Conservation (phyloP, 2,113 vertebrate genomes). For the Budorcas taxicolor region DNA sequence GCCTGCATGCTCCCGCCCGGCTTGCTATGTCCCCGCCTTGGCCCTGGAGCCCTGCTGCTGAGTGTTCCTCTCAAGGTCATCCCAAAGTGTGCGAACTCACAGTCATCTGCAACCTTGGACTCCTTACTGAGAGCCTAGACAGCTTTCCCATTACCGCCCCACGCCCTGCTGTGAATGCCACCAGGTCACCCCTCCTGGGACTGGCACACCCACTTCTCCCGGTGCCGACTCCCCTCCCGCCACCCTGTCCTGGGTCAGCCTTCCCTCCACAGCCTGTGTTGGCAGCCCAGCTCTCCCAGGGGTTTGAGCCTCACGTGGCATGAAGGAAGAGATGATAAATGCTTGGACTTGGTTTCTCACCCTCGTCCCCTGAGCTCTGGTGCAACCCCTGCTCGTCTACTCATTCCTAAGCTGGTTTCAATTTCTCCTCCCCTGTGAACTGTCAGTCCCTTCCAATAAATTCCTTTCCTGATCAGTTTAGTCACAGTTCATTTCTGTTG, state of each 20-base stretch:
- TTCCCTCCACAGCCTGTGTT: neutral
- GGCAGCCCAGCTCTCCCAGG: neutral
- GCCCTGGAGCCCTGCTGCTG: neutral
- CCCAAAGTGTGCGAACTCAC: neutral
- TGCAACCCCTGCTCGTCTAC: neutral
- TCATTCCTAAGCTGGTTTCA: neutral
- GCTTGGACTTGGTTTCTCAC: neutral
- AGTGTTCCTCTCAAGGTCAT: neutral
- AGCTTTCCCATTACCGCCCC: accelerated
- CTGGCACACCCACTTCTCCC: neutral
- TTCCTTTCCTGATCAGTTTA: too few relatives aligned
- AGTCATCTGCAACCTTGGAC: neutral
- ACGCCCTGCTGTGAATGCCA: accelerated
- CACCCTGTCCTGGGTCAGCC: neutral
- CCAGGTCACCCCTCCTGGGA: neutral
- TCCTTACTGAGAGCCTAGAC: neutral
- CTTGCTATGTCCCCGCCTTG: neutral
- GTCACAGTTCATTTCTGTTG: neutral
- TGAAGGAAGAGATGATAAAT: neutral
- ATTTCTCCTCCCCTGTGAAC: neutral
- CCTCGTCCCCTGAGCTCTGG: accelerated
- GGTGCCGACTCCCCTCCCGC: neutral
- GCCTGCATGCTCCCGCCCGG: accelerated
- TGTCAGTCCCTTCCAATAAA: neutral
- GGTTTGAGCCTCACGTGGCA: accelerated